Percentiles rank a stretch among this genome's conserved stretches.
Evolutionary conservation across 2,797 vertebrate genomes (phyloP).

Genomic region (Lagocephalus sceleratus): DNA sequence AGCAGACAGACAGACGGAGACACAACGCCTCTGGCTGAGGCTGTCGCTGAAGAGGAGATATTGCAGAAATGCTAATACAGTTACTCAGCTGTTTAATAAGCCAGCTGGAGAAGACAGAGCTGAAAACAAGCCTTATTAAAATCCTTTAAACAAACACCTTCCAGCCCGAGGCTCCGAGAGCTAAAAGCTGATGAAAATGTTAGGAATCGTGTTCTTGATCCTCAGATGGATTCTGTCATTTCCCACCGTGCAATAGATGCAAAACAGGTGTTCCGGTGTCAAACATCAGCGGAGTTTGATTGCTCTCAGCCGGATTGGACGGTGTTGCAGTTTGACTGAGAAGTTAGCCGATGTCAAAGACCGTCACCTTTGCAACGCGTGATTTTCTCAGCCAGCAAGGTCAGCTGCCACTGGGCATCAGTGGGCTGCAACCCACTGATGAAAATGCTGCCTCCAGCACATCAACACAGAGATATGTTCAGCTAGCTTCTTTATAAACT

Average conservation of each 20-base stretch:
- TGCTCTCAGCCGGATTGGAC: neutral
- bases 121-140: conserved; percentile 58
- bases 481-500: too few species aligned
- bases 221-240: conserved; percentile 38
- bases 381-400: too few species aligned
- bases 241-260: conserved; percentile 18
- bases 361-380: too few species aligned
- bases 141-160: conserved; percentile 30
- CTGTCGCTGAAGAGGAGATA: neutral
- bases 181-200: conserved; percentile 41
- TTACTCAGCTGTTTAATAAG: conserved; percentile 61
- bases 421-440: too few species aligned
- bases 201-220: conserved; percentile 35
- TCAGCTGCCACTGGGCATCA: too few species aligned
- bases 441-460: too few species aligned
- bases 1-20: neutral
- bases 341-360: too few species aligned
- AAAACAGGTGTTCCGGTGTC: conserved; percentile 21
- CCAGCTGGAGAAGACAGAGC: conserved; percentile 57
- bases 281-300: conserved; percentile 14
- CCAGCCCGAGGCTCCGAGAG: conserved; percentile 31
- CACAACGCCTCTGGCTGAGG: neutral
- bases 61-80: conserved; percentile 52
- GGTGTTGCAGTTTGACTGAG: too few species aligned
- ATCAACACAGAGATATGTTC: too few species aligned